phyloP scores from a whole-genome alignment of 1,140 invertebrate species.

The Mesaphorura yosii region DNA sequence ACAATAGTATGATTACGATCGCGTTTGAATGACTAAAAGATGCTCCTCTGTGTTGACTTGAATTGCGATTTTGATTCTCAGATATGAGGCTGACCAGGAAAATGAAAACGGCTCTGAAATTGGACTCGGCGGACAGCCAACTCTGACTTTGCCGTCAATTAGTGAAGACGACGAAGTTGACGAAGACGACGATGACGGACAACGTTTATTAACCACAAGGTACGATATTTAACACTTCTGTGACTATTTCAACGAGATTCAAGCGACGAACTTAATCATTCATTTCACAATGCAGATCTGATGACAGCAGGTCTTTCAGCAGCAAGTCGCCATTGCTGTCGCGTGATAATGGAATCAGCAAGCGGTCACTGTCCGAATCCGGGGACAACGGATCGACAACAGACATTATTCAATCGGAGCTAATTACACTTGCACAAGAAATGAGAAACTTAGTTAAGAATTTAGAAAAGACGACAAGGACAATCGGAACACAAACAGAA shows the following conservation, averaged over 20 bases:
- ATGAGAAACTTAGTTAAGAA: slow-evolving; percentile 30
- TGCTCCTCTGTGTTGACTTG: background rate
- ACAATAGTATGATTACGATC: slow-evolving; percentile 60
- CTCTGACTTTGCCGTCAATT: slow-evolving; percentile 69
- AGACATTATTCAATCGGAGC: slow-evolving; percentile 29
- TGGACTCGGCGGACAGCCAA: slow-evolving; percentile 48
- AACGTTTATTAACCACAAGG: slow-evolving; percentile 30
- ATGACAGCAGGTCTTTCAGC: slow-evolving; percentile 31
- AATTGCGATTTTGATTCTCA: slow-evolving; percentile 6
- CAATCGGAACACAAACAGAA: slow-evolving; percentile 28
- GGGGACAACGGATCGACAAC: slow-evolving; percentile 23
- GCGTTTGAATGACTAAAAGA: slow-evolving; percentile 5
- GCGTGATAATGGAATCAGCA: slow-evolving; percentile 28
- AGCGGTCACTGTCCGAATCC: slow-evolving; percentile 28
- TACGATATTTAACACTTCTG: slow-evolving; percentile 5
- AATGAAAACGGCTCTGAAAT: slow-evolving; percentile 49
- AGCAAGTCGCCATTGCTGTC: slow-evolving; percentile 31
- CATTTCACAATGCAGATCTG: slow-evolving; percentile 21
- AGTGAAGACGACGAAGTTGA: slow-evolving; percentile 83
- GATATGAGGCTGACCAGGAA: slow-evolving; percentile 25
- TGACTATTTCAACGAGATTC: background rate
- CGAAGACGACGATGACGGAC: slow-evolving; percentile 53
- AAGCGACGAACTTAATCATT: background rate
- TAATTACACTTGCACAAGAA: slow-evolving; percentile 30
- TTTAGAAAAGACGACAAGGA: slow-evolving; percentile 25